phyloP scores from a whole-genome alignment of 2,888 invertebrate species.

The Myopa tessellatipennis region DNA sequence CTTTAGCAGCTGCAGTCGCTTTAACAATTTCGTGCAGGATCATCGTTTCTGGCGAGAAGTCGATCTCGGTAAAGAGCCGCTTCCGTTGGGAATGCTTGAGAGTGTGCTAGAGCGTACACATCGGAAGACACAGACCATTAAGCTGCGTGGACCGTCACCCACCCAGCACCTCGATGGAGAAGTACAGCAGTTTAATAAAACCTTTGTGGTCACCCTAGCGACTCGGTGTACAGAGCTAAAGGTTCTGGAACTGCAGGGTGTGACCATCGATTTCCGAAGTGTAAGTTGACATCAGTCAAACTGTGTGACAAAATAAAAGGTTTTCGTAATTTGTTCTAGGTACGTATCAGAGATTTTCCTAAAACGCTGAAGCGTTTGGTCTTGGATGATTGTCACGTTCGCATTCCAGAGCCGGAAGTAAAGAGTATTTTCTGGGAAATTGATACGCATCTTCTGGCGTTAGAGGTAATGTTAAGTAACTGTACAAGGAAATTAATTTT shows the following conservation, averaged over 20 bases:
- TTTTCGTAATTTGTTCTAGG: conserved; percentile 68
- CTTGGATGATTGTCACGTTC: conserved; percentile 64
- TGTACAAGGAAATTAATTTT: neutral
- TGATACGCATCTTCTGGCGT: conserved; percentile 58
- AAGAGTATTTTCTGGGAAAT: conserved; percentile 65
- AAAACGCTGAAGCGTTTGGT: conserved; percentile 71
- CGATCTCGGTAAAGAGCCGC: conserved; percentile 59
- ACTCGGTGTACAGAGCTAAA: conserved; percentile 57
- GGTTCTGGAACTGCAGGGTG: conserved; percentile 60
- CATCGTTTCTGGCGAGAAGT: conserved; percentile 64
- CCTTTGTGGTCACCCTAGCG: conserved; percentile 56
- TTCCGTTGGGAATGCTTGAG: conserved; percentile 58
- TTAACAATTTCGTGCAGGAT: conserved; percentile 61
- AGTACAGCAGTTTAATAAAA: conserved; percentile 58
- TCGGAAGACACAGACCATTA: conserved; percentile 59
- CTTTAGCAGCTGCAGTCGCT: conserved; percentile 61
- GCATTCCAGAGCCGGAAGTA: conserved; percentile 53
- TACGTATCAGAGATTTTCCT: conserved; percentile 76
- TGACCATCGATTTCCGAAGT: conserved; percentile 64
- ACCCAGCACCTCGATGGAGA: conserved; percentile 56
- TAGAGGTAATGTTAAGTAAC: conserved; percentile 56
- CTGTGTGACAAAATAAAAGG: neutral
- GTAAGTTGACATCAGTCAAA: conserved; percentile 48
- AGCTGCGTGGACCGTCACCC: conserved; percentile 60
- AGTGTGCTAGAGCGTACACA: conserved; percentile 60